Evolutionary conservation across 2,888 invertebrate species (phyloP).

Genomic region (Lycophotia porphyrea): DNA sequence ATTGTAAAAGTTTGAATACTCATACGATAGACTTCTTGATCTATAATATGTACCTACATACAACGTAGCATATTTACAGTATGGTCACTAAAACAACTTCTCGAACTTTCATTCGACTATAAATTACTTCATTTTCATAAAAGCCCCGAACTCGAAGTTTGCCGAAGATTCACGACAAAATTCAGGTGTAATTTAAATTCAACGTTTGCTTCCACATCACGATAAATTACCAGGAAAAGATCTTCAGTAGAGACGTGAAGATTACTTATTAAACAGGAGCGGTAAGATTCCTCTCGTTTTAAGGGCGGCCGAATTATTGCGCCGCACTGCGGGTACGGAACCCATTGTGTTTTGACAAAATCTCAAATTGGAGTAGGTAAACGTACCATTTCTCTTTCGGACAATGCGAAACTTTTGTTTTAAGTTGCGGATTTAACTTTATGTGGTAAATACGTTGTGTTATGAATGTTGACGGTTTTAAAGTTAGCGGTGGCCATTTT

Average conservation of each 20-base stretch:
- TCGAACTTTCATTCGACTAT: slow-evolving; percentile 10
- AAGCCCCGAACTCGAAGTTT: slow-evolving; percentile 32
- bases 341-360: slow-evolving; percentile 75
- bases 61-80: not conserved
- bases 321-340: slow-evolving; percentile 79
- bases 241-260: slow-evolving; percentile 66
- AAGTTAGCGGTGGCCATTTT: not conserved
- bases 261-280: slow-evolving; percentile 76
- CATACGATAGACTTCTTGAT: not conserved
- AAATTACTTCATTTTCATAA: slow-evolving; percentile 48
- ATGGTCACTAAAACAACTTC: slow-evolving; percentile 11
- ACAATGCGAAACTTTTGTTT: slow-evolving; percentile 52
- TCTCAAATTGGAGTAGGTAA: slow-evolving; percentile 65
- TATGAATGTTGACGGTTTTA: slow-evolving; percentile 26
- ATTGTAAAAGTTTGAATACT: not conserved
- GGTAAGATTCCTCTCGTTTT: slow-evolving; percentile 65
- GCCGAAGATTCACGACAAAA: slow-evolving; percentile 44
- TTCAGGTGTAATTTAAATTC: slow-evolving; percentile 68
- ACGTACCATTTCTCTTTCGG: slow-evolving; percentile 55
- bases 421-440: slow-evolving; percentile 52
- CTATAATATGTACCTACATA: not conserved
- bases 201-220: slow-evolving; percentile 62
- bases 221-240: slow-evolving; percentile 67
- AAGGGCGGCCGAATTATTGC: slow-evolving; percentile 75
- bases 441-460: slow-evolving; percentile 31